A percentile compares a stretch with the other conserved stretches of the same genome.
Conservation (phyloP, 2,113 vertebrate species). For the Paraplagusia blochii region DNA sequence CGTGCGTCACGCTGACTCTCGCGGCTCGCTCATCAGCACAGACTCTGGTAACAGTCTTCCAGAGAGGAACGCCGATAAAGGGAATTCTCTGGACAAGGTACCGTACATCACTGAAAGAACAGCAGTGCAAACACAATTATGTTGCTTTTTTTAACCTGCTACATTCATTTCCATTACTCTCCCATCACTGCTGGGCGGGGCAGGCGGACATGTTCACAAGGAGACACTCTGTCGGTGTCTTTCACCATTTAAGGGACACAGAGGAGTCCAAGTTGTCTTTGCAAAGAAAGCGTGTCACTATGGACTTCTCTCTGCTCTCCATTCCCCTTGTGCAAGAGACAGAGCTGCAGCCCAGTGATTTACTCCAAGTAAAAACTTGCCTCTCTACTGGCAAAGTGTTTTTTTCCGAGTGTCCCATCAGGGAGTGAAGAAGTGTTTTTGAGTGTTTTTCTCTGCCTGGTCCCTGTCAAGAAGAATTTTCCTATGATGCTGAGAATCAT, state of each 20-base stretch:
- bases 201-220: slow-evolving; percentile 83
- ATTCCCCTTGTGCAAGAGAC: slow-evolving; percentile 77
- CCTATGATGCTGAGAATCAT: slow-evolving; percentile 25
- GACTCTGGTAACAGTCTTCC: slow-evolving; percentile 90
- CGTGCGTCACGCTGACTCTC: slow-evolving; percentile 90
- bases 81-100: slow-evolving; percentile 95
- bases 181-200: slow-evolving; percentile 58
- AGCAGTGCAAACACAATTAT: background rate
- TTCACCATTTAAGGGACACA: slow-evolving; percentile 69
- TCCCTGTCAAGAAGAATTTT: slow-evolving; percentile 12
- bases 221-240: slow-evolving; percentile 83
- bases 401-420: slow-evolving; percentile 60
- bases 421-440: slow-evolving; percentile 55
- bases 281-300: slow-evolving; percentile 82
- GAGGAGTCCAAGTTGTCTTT: slow-evolving; percentile 73
- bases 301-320: slow-evolving; percentile 91
- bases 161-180: slow-evolving; percentile 66
- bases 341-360: slow-evolving; percentile 60
- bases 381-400: slow-evolving; percentile 59
- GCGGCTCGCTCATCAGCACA: slow-evolving; percentile 93
- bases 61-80: slow-evolving; percentile 87
- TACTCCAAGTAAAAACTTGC: slow-evolving; percentile 71
- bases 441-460: slow-evolving; percentile 52
- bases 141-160: slow-evolving; percentile 50
- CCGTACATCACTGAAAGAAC: background rate